A percentile compares a stretch with the other conserved stretches of the same genome.
Evolutionary conservation across 2,113 vertebrate genomes (phyloP).

Genomic region (Gadus macrocephalus): DNA sequence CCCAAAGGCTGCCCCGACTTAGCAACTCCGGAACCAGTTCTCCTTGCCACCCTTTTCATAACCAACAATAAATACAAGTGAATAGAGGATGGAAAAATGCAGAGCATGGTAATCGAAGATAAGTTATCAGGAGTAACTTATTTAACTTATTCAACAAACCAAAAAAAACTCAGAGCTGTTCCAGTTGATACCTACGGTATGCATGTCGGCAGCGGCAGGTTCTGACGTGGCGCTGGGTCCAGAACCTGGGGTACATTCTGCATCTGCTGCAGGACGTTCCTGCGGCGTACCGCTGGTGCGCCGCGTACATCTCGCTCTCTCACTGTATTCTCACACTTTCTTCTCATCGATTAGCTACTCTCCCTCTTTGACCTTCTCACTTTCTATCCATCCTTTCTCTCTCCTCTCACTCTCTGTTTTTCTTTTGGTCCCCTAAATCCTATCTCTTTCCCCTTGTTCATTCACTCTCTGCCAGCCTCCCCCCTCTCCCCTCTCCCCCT

Average conservation of each 20-base stretch:
- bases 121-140: too few species aligned
- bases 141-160: too few species aligned
- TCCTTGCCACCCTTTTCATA: too few species aligned
- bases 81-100: too few species aligned
- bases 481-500: conserved; percentile 11
- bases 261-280: background rate
- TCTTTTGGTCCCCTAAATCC: background rate
- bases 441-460: conserved; percentile 32
- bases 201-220: conserved; percentile 44
- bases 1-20: too few species aligned
- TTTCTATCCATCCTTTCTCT: conserved; percentile 24
- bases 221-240: conserved; percentile 47
- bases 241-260: conserved; percentile 49
- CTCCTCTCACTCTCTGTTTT: background rate
- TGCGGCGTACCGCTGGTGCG: too few species aligned
- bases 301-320: background rate
- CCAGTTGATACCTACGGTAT: conserved; percentile 52
- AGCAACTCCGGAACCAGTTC: too few species aligned
- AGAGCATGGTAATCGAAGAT: too few species aligned
- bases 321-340: background rate
- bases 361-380: conserved; percentile 27
- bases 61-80: too few species aligned
- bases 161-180: too few species aligned
- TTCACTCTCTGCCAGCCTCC: conserved; percentile 35
- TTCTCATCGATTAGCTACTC: background rate